These are phyloP conservation scores for Monopis laevigella DNA, from an alignment of 2,888 invertebrate species.

Conservation along the genomic window DNA sequence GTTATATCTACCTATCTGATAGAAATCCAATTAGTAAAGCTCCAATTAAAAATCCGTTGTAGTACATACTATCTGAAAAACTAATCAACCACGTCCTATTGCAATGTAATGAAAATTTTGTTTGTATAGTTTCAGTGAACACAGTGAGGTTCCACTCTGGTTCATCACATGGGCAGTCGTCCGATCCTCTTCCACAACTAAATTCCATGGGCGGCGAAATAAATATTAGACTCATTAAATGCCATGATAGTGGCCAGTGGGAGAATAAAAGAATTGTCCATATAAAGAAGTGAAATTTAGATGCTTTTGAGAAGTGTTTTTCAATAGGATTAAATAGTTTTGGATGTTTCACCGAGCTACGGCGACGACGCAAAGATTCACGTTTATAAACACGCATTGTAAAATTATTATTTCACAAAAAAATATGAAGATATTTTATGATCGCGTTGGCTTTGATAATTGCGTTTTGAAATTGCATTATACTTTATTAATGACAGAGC, in stretches of 20 bases:
- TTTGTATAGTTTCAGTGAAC: slow-evolving; percentile 39
- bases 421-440: too few species aligned
- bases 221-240: slow-evolving; percentile 39
- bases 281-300: slow-evolving; percentile 36
- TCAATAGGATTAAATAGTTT: slow-evolving; percentile 37
- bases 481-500: too few species aligned
- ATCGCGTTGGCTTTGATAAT: too few species aligned
- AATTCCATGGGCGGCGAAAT: slow-evolving; percentile 40
- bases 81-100: slow-evolving; percentile 35
- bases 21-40: slow-evolving; percentile 38
- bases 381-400: too few species aligned
- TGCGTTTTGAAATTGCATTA: too few species aligned
- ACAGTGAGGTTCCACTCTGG: slow-evolving; percentile 36
- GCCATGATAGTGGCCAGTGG: slow-evolving; percentile 42
- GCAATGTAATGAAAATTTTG: slow-evolving; percentile 36
- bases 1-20: slow-evolving; percentile 35
- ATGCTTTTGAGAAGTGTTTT: slow-evolving; percentile 29
- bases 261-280: slow-evolving; percentile 33
- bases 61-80: slow-evolving; percentile 39
- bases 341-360: not conserved
- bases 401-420: too few species aligned
- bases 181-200: slow-evolving; percentile 25
- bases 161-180: slow-evolving; percentile 35
- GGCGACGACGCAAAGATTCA: too few species aligned
- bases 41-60: slow-evolving; percentile 39